Evolutionary conservation across 2,113 vertebrate genomes (phyloP).

Genomic region (Spea multiplicata): DNA sequence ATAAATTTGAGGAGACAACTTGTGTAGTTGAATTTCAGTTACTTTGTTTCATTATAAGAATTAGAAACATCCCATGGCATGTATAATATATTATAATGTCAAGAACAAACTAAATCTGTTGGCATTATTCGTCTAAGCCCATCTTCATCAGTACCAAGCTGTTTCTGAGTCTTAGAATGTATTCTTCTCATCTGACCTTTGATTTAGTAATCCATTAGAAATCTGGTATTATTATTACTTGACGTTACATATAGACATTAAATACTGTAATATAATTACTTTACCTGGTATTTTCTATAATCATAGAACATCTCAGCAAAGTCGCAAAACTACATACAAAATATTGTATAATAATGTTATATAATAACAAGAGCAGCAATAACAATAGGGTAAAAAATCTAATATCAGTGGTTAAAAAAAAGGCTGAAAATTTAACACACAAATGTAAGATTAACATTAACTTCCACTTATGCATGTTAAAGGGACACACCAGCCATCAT

Average conservation of each 20-base stretch:
- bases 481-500: too few relatives aligned
- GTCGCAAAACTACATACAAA: neutral
- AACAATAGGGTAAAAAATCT: too few relatives aligned
- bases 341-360: too few relatives aligned
- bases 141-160: constrained; percentile 22
- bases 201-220: constrained; percentile 28
- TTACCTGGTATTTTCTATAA: constrained; percentile 25
- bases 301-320: constrained; percentile 10
- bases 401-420: too few relatives aligned
- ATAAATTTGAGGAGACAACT: too few relatives aligned
- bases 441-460: too few relatives aligned
- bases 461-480: too few relatives aligned
- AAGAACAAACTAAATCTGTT: constrained; percentile 29
- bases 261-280: constrained; percentile 12
- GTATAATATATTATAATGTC: constrained; percentile 17
- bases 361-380: too few relatives aligned
- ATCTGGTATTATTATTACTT: constrained; percentile 38
- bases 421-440: too few relatives aligned
- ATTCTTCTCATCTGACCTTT: constrained; percentile 39
- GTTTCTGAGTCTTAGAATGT: constrained; percentile 1
- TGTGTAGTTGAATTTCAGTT: neutral
- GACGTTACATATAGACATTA: constrained; percentile 35
- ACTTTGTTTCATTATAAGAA: constrained; percentile 5
- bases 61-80: neutral
- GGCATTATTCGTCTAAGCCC: constrained; percentile 26